Conservation (phyloP, 2,797 vertebrate genomes). For the Siniperca undulata region DNA sequence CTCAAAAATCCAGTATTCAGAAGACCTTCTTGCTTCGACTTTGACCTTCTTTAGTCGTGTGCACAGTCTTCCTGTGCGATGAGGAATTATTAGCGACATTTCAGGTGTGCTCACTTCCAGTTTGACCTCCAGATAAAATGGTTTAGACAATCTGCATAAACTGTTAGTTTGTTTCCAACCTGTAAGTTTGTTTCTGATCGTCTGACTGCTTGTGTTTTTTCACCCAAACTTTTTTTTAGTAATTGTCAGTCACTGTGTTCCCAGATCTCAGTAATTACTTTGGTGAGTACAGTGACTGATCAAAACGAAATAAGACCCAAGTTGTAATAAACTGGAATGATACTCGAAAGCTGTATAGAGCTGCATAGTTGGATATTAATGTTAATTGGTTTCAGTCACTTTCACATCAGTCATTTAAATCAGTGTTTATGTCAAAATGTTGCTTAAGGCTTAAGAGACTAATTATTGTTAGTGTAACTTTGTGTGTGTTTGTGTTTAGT, state of each 20-base stretch:
- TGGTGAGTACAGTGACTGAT: not conserved
- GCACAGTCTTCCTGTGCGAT: not conserved
- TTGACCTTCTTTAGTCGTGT: not conserved
- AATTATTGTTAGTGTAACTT: slow-evolving; percentile 1
- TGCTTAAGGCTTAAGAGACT: not conserved
- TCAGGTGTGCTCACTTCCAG: not conserved
- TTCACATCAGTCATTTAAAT: not conserved
- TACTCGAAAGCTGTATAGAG: not conserved
- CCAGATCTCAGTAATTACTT: not conserved
- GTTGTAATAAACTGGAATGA: not conserved
- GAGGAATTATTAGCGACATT: not conserved
- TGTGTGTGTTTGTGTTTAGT: slow-evolving; percentile 76
- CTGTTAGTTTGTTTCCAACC: no score
- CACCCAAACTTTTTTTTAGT: not conserved
- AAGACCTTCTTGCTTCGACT: not conserved
- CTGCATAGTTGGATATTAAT: not conserved
- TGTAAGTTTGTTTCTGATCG: no score
- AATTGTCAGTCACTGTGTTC: not conserved
- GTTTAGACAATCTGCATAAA: not conserved
- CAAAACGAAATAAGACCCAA: not conserved
- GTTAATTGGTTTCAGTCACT: not conserved
- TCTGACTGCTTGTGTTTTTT: no score
- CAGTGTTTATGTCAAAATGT: not conserved
- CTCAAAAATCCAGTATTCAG: not conserved
- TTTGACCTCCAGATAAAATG: no score